Evolutionary conservation across 1,140 invertebrate genomes (phyloP).

Genomic region (Adoxophyes honmai): DNA sequence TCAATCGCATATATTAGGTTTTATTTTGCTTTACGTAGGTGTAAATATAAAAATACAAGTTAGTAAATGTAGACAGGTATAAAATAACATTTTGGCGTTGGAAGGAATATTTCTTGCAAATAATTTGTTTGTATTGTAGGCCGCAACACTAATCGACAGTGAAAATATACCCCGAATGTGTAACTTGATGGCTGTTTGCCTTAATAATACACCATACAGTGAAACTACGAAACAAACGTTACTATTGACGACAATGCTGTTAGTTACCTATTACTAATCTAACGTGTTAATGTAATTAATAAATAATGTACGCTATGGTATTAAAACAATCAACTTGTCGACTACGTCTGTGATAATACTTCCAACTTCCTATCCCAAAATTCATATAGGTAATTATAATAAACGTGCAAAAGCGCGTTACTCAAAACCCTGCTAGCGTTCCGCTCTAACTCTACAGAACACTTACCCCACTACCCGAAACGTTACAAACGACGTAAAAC

Average conservation of each 20-base stretch:
- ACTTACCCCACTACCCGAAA: constrained; percentile 6
- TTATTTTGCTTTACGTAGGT: constrained; percentile 6
- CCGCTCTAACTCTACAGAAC: constrained; percentile 3
- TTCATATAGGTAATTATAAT: neutral
- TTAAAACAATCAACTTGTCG: constrained; percentile 6
- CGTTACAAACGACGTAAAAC: neutral
- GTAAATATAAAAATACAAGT: constrained; percentile 14
- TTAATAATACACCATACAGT: neutral
- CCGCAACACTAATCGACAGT: neutral
- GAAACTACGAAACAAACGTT: neutral
- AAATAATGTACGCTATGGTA: neutral
- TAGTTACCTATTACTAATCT: neutral
- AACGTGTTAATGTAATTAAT: constrained; percentile 8
- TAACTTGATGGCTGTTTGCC: neutral
- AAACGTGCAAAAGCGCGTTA: neutral
- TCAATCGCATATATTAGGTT: constrained; percentile 14
- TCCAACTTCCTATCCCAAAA: neutral
- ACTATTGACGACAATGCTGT: neutral
- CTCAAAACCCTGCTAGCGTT: constrained; percentile 3
- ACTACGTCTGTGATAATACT: neutral
- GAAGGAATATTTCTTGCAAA: constrained; percentile 20
- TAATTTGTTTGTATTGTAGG: constrained; percentile 23
- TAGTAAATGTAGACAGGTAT: constrained; percentile 8
- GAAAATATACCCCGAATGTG: neutral
- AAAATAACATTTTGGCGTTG: constrained; percentile 11